Conservation (phyloP, 2,113 vertebrate genomes). For the Salminus brasiliensis region DNA sequence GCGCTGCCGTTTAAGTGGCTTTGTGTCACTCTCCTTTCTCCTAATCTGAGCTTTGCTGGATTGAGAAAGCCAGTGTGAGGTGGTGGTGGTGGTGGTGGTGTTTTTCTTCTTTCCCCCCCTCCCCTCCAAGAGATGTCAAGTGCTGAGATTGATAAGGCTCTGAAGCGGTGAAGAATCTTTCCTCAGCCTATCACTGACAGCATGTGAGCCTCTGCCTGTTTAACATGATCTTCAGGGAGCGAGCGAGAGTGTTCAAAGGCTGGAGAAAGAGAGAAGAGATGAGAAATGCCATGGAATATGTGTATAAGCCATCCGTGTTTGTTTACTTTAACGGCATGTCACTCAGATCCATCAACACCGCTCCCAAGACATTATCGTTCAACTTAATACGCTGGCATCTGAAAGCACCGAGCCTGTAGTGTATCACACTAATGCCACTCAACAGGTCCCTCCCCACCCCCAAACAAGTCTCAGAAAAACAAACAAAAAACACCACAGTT, state of each 20-base stretch:
- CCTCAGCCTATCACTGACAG: slow-evolving; percentile 1
- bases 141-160: slow-evolving; percentile 57
- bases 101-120: slow-evolving; percentile 10
- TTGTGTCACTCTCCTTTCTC: slow-evolving; percentile 62
- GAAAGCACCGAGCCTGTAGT: neutral
- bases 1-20: slow-evolving; percentile 59
- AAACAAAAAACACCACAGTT: no score
- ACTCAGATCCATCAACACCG: neutral
- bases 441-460: neutral
- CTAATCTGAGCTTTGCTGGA: slow-evolving; percentile 62
- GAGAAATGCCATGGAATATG: neutral
- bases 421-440: neutral
- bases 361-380: neutral
- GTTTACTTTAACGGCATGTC: slow-evolving; percentile 19
- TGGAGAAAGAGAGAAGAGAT: slow-evolving; percentile 1
- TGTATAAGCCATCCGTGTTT: neutral
- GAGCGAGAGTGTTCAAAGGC: neutral
- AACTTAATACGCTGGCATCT: neutral
- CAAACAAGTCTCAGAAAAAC: neutral
- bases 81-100: no score
- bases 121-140: slow-evolving; percentile 41
- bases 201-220: slow-evolving; percentile 16
- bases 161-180: slow-evolving; percentile 10
- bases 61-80: slow-evolving; percentile 41
- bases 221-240: neutral